Evolutionary conservation across 2,113 vertebrate species (phyloP), one percentile per base, ranked within the genome.

Genomic region (Pachycephala philippinensis): DNA sequence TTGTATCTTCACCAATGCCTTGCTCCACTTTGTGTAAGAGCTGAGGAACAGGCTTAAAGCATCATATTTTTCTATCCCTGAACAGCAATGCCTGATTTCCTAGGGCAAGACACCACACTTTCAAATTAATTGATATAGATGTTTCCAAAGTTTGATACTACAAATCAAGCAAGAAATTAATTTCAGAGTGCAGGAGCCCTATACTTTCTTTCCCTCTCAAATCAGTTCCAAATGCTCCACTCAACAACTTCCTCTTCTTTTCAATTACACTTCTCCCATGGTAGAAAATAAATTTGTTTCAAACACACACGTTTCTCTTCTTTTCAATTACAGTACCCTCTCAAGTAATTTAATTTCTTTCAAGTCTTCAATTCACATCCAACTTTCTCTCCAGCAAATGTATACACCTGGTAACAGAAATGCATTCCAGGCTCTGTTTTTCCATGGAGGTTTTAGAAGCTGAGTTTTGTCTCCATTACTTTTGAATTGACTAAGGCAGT

Each of bases 261-360:
- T 96, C 95, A 76, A 92, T 97, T 97, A 94, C 92, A 81, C 49
- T 33, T 87, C 91, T 95, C 56, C 89, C 47, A 49, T 89, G 85
- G 90, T 85, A 97, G 92, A 84, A 97, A 96, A 97, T 96, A 96
- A 94, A 96, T 95, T 85, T 90, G 49, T 94, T 96, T 92, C 88
- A 70, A 96, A 84, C 53, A 50, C 71, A 86, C 39, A 70, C 10
- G 33, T 94, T 94, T 89, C 72, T 95, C 75, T 76, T 80, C 84
- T 90, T 94, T 96, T 90, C 91, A 96, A 95, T 95, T 95, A 96
- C 75, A 65, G 71, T 52, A 72, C 69, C 9, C 33, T 95, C 81
- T 94, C 78, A 84, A 86, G 92, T 93, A 96, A 96, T 94, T 87
- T 74, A 61, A 87, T 97, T 95, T 95, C 90, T 91, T 96, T 95